phyloP scores from a whole-genome alignment of 2,797 vertebrate genomes.

The Podarcis siculus region DNA sequence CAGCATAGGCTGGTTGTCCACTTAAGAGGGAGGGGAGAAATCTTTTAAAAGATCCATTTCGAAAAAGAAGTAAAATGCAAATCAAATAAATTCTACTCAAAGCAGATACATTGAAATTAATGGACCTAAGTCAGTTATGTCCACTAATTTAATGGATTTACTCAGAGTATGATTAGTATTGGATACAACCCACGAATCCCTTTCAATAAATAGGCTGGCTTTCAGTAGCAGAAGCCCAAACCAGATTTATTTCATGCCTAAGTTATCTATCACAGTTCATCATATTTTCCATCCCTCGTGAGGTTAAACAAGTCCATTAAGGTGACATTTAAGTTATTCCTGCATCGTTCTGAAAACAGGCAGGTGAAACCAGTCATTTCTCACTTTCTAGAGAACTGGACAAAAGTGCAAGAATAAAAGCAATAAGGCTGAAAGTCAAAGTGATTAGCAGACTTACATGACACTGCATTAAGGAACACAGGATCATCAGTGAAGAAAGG shows the following conservation, averaged over 20 bases:
- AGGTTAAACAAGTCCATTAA: slow-evolving; percentile 41
- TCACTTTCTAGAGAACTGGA: slow-evolving; percentile 41
- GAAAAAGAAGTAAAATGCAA: slow-evolving; percentile 6
- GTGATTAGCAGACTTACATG: slow-evolving; percentile 96
- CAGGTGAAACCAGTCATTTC: neutral
- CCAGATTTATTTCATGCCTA: slow-evolving; percentile 26
- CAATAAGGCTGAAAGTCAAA: slow-evolving; percentile 72
- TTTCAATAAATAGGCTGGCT: rapidly evolving
- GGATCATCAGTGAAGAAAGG: slow-evolving; percentile 88
- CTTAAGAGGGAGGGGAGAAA: slow-evolving; percentile 74
- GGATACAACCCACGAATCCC: slow-evolving; percentile 45
- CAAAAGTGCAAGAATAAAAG: slow-evolving; percentile 50
- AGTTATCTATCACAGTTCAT: slow-evolving; percentile 41
- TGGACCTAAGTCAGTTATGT: too few species aligned
- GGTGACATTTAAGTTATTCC: slow-evolving; percentile 22
- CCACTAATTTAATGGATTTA: too few species aligned
- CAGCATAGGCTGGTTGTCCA: slow-evolving; percentile 99
- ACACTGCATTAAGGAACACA: slow-evolving; percentile 97
- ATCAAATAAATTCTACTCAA: neutral
- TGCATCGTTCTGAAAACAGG: slow-evolving; percentile 26
- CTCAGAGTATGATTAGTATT: too few species aligned
- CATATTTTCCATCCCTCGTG: slow-evolving; percentile 15
- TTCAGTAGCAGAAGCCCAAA: slow-evolving; percentile 41
- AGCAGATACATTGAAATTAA: too few species aligned
- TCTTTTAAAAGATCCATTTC: slow-evolving; percentile 23